Evolutionary conservation across 2,888 invertebrate species (phyloP).

Genomic region (Thumatha senex): DNA sequence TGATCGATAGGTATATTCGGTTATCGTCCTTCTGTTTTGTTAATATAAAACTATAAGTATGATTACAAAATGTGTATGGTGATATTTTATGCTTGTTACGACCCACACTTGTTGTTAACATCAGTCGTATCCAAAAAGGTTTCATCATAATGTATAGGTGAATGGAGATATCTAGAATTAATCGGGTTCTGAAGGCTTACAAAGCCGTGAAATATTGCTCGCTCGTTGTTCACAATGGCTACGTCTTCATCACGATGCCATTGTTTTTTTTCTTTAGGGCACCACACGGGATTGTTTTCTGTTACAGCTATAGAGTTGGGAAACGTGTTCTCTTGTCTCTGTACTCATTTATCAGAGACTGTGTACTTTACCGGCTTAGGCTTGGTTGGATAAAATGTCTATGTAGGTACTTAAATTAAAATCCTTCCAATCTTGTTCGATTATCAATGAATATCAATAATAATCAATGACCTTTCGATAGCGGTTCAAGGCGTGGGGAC

Average conservation of each 20-base stretch:
- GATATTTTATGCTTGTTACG: conserved; percentile 53
- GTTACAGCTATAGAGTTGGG: conserved; percentile 65
- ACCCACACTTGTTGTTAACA: conserved; percentile 67
- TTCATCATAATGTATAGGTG: conserved; percentile 77
- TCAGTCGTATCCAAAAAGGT: conserved; percentile 67
- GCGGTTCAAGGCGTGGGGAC: conserved; percentile 20
- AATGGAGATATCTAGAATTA: conserved; percentile 84
- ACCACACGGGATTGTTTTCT: conserved; percentile 78
- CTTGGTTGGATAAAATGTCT: conserved; percentile 46
- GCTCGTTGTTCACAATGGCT: conserved; percentile 81
- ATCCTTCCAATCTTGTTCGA: conserved; percentile 37
- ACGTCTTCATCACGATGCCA: conserved; percentile 82
- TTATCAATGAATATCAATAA: conserved; percentile 29
- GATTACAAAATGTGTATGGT: conserved; percentile 30
- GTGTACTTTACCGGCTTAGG: conserved; percentile 44
- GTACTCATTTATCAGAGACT: conserved; percentile 61
- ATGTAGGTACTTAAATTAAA: conserved; percentile 33
- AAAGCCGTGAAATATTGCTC: conserved; percentile 81
- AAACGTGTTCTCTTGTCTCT: conserved; percentile 71
- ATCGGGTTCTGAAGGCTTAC: conserved; percentile 77
- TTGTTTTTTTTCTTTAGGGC: conserved; percentile 78
- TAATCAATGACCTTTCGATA: conserved; percentile 30
- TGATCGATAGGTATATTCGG: background rate
- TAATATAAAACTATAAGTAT: conserved; percentile 17
- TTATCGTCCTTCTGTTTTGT: conserved; percentile 14